These are phyloP conservation scores for Brotula barbata DNA, from an alignment of 2,797 vertebrate genomes.

Conservation along the genomic window DNA sequence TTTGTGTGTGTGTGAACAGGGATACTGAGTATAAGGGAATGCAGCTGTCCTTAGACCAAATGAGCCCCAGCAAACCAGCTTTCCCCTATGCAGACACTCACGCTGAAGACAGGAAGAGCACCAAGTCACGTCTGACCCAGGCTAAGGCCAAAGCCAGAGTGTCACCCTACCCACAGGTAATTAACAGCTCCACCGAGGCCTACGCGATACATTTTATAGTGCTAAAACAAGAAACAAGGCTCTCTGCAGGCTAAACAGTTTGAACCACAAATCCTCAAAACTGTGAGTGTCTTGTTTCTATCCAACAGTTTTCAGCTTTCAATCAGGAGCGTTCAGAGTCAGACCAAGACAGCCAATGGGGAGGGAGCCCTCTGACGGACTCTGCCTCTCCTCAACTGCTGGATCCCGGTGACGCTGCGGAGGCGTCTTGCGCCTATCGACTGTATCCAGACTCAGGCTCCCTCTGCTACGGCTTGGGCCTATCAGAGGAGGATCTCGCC, in stretches of 20 bases:
- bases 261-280: constrained; percentile 17
- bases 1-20: constrained; percentile 70
- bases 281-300: constrained; percentile 23
- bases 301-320: constrained; percentile 89
- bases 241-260: not conserved
- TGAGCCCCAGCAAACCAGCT: constrained; percentile 88
- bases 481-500: constrained; percentile 83
- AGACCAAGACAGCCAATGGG: constrained; percentile 95
- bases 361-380: constrained; percentile 90
- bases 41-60: constrained; percentile 93
- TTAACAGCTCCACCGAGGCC: constrained; percentile 1
- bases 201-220: not conserved
- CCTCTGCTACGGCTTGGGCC: constrained; percentile 87
- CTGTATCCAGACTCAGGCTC: constrained; percentile 86
- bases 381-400: constrained; percentile 90
- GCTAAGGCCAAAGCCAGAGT: constrained; percentile 88
- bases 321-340: constrained; percentile 91
- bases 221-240: constrained; percentile 12
- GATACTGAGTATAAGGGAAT: constrained; percentile 95
- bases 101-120: constrained; percentile 86
- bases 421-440: constrained; percentile 88
- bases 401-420: constrained; percentile 81
- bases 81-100: constrained; percentile 88
- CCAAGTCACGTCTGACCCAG: constrained; percentile 84
- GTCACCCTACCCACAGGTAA: constrained; percentile 94